A percentile compares a stretch with the other conserved stretches of the same genome.
phyloP scores from a whole-genome alignment of 2,113 vertebrate species.

The Poeciliopsis occidentalis region DNA sequence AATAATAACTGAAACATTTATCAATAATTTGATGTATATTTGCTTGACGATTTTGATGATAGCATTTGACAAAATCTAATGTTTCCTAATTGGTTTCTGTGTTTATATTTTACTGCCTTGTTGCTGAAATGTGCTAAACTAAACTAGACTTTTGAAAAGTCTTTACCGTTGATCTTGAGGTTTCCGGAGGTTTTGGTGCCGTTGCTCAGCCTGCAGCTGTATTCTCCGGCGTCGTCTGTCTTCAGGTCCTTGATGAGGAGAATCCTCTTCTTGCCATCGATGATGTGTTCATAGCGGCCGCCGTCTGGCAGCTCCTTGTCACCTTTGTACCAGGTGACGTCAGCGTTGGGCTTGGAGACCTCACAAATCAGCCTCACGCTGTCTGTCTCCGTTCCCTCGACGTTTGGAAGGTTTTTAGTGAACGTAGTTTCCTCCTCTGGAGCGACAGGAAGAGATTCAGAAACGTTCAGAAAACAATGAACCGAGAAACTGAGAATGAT shows the following conservation, averaged over 20 bases:
- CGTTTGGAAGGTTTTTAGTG: slow-evolving; percentile 92
- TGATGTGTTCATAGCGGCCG: slow-evolving; percentile 89
- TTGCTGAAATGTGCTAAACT: too few relatives aligned
- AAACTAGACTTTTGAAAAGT: too few relatives aligned
- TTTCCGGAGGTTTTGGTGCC: slow-evolving; percentile 85
- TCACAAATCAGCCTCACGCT: slow-evolving; percentile 94
- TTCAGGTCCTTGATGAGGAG: slow-evolving; percentile 89
- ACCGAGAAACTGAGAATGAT: neutral
- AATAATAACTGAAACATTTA: too few relatives aligned
- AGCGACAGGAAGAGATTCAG: neutral
- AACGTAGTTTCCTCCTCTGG: slow-evolving; percentile 95
- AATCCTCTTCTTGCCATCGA: slow-evolving; percentile 91
- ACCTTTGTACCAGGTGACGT: slow-evolving; percentile 91
- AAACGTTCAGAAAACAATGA: neutral
- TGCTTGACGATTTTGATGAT: too few relatives aligned
- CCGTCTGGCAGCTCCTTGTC: slow-evolving; percentile 92
- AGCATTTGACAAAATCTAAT: too few relatives aligned
- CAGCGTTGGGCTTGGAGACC: slow-evolving; percentile 92
- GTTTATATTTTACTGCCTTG: too few relatives aligned
- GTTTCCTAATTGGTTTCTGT: too few relatives aligned
- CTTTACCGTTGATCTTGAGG: slow-evolving; percentile 90
- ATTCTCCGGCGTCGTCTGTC: slow-evolving; percentile 87
- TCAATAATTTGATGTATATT: too few relatives aligned
- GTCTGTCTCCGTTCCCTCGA: slow-evolving; percentile 93
- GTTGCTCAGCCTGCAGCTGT: slow-evolving; percentile 89